phyloP scores from a whole-genome alignment of 2,113 vertebrate species.

The Notiomystis cincta region DNA sequence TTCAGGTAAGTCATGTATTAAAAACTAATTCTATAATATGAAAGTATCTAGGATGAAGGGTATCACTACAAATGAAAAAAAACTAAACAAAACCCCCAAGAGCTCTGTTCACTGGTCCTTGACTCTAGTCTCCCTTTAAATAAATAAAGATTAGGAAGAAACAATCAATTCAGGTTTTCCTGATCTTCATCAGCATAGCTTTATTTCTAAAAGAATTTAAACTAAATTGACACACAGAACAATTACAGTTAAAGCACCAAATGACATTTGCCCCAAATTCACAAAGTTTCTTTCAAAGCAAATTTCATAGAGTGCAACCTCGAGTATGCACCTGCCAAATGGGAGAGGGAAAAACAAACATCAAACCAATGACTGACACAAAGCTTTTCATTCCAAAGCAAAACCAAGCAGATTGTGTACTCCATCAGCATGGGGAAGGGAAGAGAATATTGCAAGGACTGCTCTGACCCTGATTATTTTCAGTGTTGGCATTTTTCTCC shows the following conservation, averaged over 20 bases:
- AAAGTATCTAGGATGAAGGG: background rate
- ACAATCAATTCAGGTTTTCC: background rate
- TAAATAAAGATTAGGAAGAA: background rate
- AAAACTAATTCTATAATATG: background rate
- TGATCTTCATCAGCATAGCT: background rate
- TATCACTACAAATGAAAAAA: background rate
- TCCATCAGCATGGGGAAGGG: background rate
- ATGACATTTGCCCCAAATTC: background rate
- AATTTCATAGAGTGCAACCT: background rate
- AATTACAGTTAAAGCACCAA: background rate
- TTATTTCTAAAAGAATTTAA: background rate
- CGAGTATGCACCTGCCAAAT: background rate
- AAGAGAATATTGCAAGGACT: background rate
- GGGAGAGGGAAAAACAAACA: background rate
- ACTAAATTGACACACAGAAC: background rate
- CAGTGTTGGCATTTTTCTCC: background rate
- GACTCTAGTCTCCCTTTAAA: background rate
- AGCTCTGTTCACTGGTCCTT: background rate
- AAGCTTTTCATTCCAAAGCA: background rate
- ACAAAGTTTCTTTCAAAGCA: background rate
- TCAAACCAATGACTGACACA: background rate
- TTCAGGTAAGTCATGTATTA: background rate
- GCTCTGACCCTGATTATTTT: background rate
- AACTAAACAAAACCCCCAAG: background rate
- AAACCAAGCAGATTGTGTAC: background rate